phyloP scores from a whole-genome alignment of 1,140 invertebrate genomes.

The Colletes latitarsis region DNA sequence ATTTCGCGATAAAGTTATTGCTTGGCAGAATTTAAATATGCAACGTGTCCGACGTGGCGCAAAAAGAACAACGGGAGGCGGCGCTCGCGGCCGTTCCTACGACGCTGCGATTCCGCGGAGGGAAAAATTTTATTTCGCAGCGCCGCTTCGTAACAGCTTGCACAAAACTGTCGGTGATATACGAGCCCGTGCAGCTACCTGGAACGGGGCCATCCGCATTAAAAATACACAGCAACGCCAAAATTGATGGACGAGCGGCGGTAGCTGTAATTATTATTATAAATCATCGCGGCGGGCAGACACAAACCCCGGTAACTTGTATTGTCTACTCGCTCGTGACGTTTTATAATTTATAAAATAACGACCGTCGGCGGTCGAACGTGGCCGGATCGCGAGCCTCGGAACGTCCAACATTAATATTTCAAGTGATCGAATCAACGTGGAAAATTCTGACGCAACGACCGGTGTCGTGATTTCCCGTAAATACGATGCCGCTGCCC shows the following conservation, averaged over 20 bases:
- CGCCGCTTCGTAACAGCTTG: conserved; percentile 73
- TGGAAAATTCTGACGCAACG: not conserved
- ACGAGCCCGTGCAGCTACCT: conserved; percentile 69
- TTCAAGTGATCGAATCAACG: not conserved
- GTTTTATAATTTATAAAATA: conserved; percentile 60
- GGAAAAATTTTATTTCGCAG: conserved; percentile 72
- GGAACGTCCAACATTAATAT: not conserved
- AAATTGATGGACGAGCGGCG: conserved; percentile 73
- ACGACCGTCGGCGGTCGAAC: conserved; percentile 15
- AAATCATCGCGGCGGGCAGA: conserved; percentile 65
- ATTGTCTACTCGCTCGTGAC: conserved; percentile 53
- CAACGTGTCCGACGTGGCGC: conserved; percentile 45
- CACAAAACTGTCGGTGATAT: conserved; percentile 75
- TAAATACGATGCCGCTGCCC: not conserved
- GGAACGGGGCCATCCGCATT: conserved; percentile 72
- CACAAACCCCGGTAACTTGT: conserved; percentile 36
- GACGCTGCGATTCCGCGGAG: conserved; percentile 56
- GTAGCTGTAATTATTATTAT: conserved; percentile 75
- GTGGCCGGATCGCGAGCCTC: not conserved
- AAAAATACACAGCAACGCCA: conserved; percentile 71
- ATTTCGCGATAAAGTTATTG: conserved; percentile 60
- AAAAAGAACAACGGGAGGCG: conserved; percentile 14
- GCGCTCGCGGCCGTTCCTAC: conserved; percentile 24
- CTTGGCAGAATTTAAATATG: conserved; percentile 55
- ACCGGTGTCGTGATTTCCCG: not conserved